A percentile compares a stretch with the other conserved stretches of the same genome.
phyloP scores from a whole-genome alignment of 2,797 vertebrate species.

The Podarcis lilfordi region DNA sequence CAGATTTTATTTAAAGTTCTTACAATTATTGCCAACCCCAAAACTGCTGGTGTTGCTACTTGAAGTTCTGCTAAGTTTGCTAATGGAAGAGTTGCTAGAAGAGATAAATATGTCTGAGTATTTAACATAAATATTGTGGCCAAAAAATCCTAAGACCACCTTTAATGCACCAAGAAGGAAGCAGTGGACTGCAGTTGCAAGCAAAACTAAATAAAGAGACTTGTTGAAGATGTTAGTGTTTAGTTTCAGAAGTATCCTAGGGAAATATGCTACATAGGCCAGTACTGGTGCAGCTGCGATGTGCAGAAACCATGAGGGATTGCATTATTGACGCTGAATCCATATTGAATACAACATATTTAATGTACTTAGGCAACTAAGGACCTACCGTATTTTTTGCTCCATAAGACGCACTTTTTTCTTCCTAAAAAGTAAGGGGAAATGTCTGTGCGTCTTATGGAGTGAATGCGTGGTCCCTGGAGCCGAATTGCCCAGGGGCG shows the following conservation, averaged over 20 bases:
- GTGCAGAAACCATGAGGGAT: slow-evolving; percentile 3
- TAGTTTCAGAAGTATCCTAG: not conserved
- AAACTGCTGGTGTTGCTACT: not conserved
- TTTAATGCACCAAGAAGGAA: not conserved
- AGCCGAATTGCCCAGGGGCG: no score
- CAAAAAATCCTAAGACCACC: not conserved
- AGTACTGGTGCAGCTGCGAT: not conserved
- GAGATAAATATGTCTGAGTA: not conserved
- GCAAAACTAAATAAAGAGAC: not conserved
- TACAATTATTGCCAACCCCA: not conserved
- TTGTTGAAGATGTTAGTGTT: not conserved
- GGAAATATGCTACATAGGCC: not conserved
- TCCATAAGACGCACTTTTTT: no score
- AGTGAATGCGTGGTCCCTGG: no score
- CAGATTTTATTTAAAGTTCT: slow-evolving; percentile 23
- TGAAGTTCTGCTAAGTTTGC: not conserved
- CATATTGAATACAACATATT: not conserved
- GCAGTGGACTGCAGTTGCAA: not conserved
- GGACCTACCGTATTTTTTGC: no score
- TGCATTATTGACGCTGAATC: not conserved
- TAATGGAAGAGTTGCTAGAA: slow-evolving; percentile 31
- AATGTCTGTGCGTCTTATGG: no score
- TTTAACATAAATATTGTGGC: not conserved
- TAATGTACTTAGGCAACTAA: not conserved
- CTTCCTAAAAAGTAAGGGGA: no score